Evolutionary conservation across 2,113 vertebrate species (phyloP).

Genomic region (Trogon surrucura): DNA sequence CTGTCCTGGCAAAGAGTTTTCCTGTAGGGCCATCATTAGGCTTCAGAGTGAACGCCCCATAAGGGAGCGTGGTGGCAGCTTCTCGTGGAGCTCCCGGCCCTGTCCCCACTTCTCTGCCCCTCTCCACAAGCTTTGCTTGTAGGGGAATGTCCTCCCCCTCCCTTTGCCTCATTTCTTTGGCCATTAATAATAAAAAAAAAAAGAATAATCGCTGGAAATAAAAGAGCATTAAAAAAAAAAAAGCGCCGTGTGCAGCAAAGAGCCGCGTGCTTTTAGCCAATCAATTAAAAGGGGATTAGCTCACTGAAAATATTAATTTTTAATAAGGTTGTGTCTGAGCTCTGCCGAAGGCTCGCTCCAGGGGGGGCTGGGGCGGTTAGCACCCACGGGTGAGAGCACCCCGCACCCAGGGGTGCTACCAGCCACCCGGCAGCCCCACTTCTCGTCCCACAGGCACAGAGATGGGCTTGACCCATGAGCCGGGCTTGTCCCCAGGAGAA

Average conservation of each 20-base stretch:
- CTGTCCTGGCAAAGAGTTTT: neutral
- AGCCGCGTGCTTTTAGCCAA: constrained; percentile 71
- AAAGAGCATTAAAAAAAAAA: constrained; percentile 33
- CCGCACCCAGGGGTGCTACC: neutral
- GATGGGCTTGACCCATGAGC: neutral
- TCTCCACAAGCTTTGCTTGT: too few species aligned
- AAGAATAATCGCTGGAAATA: constrained; percentile 63
- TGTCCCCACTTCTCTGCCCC: too few species aligned
- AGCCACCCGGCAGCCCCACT: rapidly evolving
- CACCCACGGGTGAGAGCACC: neutral
- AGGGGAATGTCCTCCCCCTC: too few species aligned
- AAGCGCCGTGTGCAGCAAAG: neutral
- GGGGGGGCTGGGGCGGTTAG: neutral
- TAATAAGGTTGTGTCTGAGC: constrained; percentile 71
- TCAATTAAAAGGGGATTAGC: constrained; percentile 80
- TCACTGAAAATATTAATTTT: constrained; percentile 78
- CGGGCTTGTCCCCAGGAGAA: neutral
- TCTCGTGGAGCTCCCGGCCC: neutral
- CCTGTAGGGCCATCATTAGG: neutral
- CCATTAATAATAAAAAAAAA: constrained; percentile 69
- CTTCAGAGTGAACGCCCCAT: neutral
- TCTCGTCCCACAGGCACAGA: neutral
- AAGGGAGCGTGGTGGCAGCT: neutral
- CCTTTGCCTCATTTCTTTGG: neutral
- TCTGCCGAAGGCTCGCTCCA: neutral